Evolutionary conservation across 1,140 invertebrate genomes (phyloP), one percentile per base, ranked within the genome.

Genomic region (Tenebrio molitor): DNA sequence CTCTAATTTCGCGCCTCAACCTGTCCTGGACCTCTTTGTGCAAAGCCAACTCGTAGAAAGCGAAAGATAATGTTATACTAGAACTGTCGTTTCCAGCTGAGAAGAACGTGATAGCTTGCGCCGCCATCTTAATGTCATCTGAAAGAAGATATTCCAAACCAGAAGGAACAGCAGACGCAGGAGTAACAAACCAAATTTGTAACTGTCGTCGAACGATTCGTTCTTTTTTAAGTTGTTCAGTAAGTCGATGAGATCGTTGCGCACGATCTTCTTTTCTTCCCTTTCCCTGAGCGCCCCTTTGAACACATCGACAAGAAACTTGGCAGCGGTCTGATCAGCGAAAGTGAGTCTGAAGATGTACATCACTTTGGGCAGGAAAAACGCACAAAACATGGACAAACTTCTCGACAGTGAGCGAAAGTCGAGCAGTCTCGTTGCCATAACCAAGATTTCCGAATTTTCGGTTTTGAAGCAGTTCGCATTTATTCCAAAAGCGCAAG

Each of bases 191-290:
- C 71, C 68, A 39, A 74, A 71, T 67, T 68, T 63, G 8, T 69
- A 58, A 17, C 19, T 19, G 34, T 73, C 25, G 4, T 58, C 44
- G 33, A 25, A 41, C 1, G 36, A 69, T 15, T 70, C 62, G 34
- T 34, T 78, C 5, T 81, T 83, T 72, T 84, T 85, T 68, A 87
- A 81, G 21, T 87, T 85, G 23, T 89, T 83, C 12, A 89, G 50
- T 25, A 88, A 76, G 73, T 89, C 86, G 1, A 88, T 83, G 7
- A 88, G 85, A 72, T 88, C 87, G 41, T 85, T 83, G 64, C 86
- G 81, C 4, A 79, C 79, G 4, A 75, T 67, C 7, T 79, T 75
- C 17, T 71, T 77, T 8, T 75, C 71, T 23, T 82, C 77, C n/a
- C 84, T 69, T 14, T 83, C 58, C 1, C 75, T 66, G 0, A 82